Conservation (phyloP, 2,888 invertebrate species). For the Spilarctia lutea region DNA sequence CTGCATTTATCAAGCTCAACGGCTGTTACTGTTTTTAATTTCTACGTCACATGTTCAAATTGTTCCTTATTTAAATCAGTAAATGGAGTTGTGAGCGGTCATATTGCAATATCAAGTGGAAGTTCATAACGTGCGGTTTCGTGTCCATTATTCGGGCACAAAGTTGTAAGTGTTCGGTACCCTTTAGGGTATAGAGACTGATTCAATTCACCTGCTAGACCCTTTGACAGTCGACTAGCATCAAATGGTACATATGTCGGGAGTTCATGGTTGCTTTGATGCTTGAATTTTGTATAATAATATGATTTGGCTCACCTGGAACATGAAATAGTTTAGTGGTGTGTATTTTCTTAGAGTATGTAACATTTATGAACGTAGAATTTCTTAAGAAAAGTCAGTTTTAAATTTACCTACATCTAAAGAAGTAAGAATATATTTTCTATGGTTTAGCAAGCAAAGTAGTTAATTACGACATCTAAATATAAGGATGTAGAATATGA, state of each 20-base stretch:
- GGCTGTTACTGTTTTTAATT: background rate
- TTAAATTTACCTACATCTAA: background rate
- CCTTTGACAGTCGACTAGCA: slow-evolving; percentile 62
- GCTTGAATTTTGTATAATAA: slow-evolving; percentile 35
- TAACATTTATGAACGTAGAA: background rate
- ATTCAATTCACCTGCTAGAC: slow-evolving; percentile 75
- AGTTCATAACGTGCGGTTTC: slow-evolving; percentile 70
- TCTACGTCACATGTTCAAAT: slow-evolving; percentile 39
- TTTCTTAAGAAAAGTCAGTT: background rate
- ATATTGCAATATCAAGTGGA: slow-evolving; percentile 55
- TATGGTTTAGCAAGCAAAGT: no score
- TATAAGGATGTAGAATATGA: no score
- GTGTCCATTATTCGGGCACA: slow-evolving; percentile 77
- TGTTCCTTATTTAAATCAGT: slow-evolving; percentile 35
- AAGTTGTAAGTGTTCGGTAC: slow-evolving; percentile 74
- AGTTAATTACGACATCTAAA: no score
- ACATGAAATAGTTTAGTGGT: background rate
- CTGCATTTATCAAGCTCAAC: background rate
- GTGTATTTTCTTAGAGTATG: background rate
- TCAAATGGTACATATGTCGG: slow-evolving; percentile 59
- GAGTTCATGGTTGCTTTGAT: slow-evolving; percentile 56
- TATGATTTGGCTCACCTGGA: background rate
- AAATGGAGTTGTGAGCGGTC: slow-evolving; percentile 48
- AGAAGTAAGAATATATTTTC: no score
- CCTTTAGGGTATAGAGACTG: slow-evolving; percentile 67